Conservation (phyloP, 1,140 invertebrate species). For the Nylanderia fulva region DNA sequence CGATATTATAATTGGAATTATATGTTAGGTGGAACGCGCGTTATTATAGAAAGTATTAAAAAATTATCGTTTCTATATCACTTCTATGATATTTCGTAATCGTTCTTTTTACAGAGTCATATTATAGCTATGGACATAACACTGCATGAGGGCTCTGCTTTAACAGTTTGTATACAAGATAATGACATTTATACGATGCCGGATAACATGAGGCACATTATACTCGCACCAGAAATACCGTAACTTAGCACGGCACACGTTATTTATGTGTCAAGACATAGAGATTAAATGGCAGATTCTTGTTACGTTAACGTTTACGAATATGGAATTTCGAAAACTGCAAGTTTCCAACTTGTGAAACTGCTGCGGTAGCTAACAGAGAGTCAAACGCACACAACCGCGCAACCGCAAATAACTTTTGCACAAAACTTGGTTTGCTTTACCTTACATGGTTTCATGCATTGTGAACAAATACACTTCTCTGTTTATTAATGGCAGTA, state of each 20-base stretch:
- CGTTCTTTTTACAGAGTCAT: slow-evolving; percentile 80
- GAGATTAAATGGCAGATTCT: neutral
- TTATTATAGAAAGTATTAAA: neutral
- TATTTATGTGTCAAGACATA: slow-evolving; percentile 10
- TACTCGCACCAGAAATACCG: slow-evolving; percentile 23
- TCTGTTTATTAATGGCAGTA: neutral
- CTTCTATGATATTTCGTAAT: slow-evolving; percentile 66
- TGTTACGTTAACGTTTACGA: neutral
- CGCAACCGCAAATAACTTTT: slow-evolving; percentile 31
- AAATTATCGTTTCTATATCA: neutral
- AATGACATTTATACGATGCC: slow-evolving; percentile 70
- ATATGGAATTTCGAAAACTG: neutral
- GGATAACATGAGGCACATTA: slow-evolving; percentile 44
- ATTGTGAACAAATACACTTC: slow-evolving; percentile 3
- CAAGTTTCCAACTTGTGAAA: slow-evolving; percentile 23
- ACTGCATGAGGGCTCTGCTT: slow-evolving; percentile 82
- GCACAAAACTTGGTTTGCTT: slow-evolving; percentile 9
- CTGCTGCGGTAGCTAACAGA: neutral
- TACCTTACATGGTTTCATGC: slow-evolving; percentile 3
- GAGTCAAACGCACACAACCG: slow-evolving; percentile 11
- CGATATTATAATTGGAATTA: neutral
- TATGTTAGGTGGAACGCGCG: neutral
- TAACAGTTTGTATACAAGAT: slow-evolving; percentile 82
- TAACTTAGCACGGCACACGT: slow-evolving; percentile 23
- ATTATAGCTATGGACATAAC: slow-evolving; percentile 80